phyloP scores from a whole-genome alignment of 2,797 vertebrate genomes.

The Esox masquinongy region DNA sequence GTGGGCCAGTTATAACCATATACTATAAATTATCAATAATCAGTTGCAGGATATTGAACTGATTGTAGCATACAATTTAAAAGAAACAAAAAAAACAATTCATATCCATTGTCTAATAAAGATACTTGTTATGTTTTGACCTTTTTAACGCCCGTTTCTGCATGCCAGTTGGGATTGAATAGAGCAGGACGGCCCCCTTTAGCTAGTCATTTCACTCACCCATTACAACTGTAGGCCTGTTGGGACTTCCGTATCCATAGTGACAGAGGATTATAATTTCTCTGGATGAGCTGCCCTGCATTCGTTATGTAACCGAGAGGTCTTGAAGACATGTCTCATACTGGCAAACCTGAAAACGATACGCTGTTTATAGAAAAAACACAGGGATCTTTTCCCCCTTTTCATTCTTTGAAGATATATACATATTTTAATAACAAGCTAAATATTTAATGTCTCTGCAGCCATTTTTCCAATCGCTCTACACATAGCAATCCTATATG shows the following conservation, averaged over 20 bases:
- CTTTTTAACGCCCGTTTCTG: background rate
- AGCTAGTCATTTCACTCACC: conserved; percentile 47
- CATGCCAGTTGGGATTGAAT: background rate
- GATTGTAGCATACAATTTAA: background rate
- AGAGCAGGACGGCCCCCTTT: conserved; percentile 3
- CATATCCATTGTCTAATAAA: background rate
- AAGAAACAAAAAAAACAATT: background rate
- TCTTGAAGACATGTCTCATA: conserved; percentile 63
- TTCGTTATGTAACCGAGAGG: conserved; percentile 58
- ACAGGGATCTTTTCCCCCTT: conserved; percentile 4
- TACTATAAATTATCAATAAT: background rate
- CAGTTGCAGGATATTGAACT: background rate
- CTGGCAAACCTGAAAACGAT: conserved; percentile 53
- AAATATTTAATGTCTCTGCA: background rate
- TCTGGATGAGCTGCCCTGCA: conserved; percentile 55
- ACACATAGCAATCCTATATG: background rate
- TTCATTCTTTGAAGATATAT: background rate
- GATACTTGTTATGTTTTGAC: background rate
- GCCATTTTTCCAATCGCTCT: background rate
- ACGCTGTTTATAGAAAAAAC: conserved; percentile 41
- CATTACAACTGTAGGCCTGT: conserved; percentile 49
- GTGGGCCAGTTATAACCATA: background rate
- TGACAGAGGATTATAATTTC: conserved; percentile 70
- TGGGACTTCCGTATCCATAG: conserved; percentile 68
- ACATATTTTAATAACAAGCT: conserved; percentile 2